These are phyloP conservation scores for Gobiocypris rarus DNA, from an alignment of 2,113 vertebrate species.

Conservation along the genomic window DNA sequence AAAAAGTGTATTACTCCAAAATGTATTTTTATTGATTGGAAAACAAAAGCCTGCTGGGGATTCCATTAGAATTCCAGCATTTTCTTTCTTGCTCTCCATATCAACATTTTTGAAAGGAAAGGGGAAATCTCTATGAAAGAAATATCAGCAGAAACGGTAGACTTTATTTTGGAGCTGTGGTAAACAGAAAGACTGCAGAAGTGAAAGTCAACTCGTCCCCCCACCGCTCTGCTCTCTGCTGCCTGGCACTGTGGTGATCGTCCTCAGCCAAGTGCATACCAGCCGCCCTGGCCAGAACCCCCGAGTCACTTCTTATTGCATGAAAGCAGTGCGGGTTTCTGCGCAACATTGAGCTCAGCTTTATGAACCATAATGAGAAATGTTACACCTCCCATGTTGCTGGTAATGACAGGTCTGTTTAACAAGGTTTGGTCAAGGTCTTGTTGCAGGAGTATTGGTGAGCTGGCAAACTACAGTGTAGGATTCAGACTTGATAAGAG, in stretches of 20 bases:
- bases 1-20: not conserved
- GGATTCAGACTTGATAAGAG: too few relatives aligned
- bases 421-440: not conserved
- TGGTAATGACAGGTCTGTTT: not conserved
- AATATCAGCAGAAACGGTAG: conserved; percentile 1
- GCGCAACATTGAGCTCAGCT: not conserved
- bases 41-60: not conserved
- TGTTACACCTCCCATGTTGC: not conserved
- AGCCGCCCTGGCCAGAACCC: conserved; percentile 41
- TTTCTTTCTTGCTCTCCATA: not conserved
- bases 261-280: conserved; percentile 64
- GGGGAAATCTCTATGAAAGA: not conserved
- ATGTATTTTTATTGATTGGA: not conserved
- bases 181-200: conserved; percentile 66
- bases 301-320: conserved; percentile 28
- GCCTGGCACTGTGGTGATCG: conserved; percentile 44
- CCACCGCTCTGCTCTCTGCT: conserved; percentile 49
- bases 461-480: conserved; percentile 2
- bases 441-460: not conserved
- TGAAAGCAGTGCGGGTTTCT: conserved; percentile 53
- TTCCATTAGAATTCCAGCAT: too few relatives aligned
- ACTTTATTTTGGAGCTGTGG: conserved; percentile 35
- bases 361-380: not conserved
- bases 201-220: conserved; percentile 65
- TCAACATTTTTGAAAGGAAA: not conserved